A percentile compares a stretch with the other conserved stretches of the same genome.
Evolutionary conservation across 1,140 invertebrate species (phyloP).

Genomic region (Pentalonia nigronervosa): DNA sequence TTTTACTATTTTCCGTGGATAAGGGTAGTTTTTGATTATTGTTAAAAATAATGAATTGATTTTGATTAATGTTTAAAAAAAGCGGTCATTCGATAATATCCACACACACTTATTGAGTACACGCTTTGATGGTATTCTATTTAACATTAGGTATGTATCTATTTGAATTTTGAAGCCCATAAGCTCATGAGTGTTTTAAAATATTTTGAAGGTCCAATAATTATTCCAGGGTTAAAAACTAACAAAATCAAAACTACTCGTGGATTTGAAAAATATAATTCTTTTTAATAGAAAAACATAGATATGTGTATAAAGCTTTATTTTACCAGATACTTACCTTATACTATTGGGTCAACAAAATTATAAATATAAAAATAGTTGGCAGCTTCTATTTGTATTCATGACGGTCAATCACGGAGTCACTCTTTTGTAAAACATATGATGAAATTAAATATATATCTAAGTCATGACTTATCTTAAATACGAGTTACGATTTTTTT

Average conservation of each 20-base stretch:
- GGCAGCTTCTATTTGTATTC: background rate
- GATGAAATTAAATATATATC: background rate
- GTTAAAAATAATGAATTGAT: too few species aligned
- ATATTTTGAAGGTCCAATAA: background rate
- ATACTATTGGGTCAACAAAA: background rate
- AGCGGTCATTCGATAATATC: background rate
- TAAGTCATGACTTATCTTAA: background rate
- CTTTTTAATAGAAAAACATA: background rate
- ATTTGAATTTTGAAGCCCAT: background rate
- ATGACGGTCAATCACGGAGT: background rate
- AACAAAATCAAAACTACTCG: background rate
- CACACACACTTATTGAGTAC: background rate
- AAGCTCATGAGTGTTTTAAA: background rate
- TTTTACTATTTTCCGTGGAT: too few species aligned
- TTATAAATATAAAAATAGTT: background rate
- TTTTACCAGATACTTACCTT: background rate
- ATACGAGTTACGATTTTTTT: background rate
- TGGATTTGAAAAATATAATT: background rate
- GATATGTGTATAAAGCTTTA: background rate
- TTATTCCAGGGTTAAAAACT: background rate
- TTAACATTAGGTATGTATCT: background rate
- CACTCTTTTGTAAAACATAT: background rate
- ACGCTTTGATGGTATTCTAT: background rate
- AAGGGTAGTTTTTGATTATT: background rate
- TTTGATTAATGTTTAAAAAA: too few species aligned